Evolutionary conservation across 1,140 invertebrate species (phyloP).

Genomic region (Akabosia matsudoensis): DNA sequence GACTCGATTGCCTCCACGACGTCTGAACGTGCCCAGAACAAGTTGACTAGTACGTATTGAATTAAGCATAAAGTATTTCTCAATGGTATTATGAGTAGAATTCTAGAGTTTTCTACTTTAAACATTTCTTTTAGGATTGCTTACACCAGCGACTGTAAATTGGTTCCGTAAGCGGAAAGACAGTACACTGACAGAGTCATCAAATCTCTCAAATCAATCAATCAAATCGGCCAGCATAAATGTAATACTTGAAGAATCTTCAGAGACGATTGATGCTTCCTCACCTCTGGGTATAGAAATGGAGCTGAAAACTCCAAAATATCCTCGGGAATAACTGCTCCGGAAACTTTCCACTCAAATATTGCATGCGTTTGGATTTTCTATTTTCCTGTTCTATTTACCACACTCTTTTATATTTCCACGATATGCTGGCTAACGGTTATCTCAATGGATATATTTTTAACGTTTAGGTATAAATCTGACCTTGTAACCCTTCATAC

Average conservation of each 20-base stretch:
- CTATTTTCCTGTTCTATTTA: too few relatives aligned
- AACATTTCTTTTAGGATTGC: not conserved
- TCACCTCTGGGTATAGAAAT: too few relatives aligned
- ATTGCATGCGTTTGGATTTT: too few relatives aligned
- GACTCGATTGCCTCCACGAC: not conserved
- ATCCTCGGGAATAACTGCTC: too few relatives aligned
- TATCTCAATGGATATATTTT: constrained; percentile 42
- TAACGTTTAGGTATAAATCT: constrained; percentile 38
- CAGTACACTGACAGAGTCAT: not conserved
- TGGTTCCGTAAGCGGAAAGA: not conserved
- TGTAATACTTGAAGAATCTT: not conserved
- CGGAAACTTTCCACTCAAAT: too few relatives aligned
- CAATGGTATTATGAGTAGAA: not conserved
- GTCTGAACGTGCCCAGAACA: not conserved
- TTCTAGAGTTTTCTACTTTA: not conserved
- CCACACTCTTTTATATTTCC: constrained; percentile 26
- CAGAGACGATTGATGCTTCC: not conserved
- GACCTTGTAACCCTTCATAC: not conserved
- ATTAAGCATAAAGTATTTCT: not conserved
- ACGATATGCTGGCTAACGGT: constrained; percentile 41
- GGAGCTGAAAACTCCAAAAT: too few relatives aligned
- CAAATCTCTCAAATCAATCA: not conserved
- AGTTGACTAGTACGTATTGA: not conserved
- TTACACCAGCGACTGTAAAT: not conserved
- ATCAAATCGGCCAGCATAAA: not conserved